A percentile compares a stretch with the other conserved stretches of the same genome.
These are phyloP conservation scores for Idaea straminata DNA, from an alignment of 2,888 invertebrate species.

Conservation along the genomic window DNA sequence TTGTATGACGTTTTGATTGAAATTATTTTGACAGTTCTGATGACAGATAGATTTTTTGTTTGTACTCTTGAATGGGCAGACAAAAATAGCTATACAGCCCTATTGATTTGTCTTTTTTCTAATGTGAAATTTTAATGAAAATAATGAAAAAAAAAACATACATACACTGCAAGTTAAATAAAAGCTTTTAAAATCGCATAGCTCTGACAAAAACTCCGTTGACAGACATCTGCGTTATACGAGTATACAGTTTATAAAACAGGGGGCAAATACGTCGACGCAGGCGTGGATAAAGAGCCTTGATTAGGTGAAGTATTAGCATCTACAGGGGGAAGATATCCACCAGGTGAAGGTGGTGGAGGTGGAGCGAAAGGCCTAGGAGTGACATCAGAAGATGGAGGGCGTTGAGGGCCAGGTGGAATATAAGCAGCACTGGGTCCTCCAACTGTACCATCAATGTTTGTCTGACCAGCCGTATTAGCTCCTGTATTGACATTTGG, in stretches of 20 bases:
- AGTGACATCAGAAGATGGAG: slow-evolving; percentile 17
- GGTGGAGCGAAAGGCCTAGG: slow-evolving; percentile 28
- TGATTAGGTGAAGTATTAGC: background rate
- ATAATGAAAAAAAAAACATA: too few species aligned
- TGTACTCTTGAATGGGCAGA: background rate
- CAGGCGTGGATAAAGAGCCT: slow-evolving; percentile 36
- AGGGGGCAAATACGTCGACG: slow-evolving; percentile 62
- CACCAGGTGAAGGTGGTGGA: slow-evolving; percentile 19
- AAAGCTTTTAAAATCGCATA: too few species aligned
- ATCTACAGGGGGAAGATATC: slow-evolving; percentile 22
- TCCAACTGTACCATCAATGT: background rate
- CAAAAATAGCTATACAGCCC: background rate
- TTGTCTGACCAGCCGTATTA: background rate
- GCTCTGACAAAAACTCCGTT: too few species aligned
- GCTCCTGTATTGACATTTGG: slow-evolving; percentile 3
- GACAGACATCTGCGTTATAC: too few species aligned
- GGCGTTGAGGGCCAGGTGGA: slow-evolving; percentile 29
- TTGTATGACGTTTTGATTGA: slow-evolving; percentile 30
- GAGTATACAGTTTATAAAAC: slow-evolving; percentile 37
- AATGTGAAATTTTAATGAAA: too few species aligned
- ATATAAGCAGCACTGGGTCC: slow-evolving; percentile 21
- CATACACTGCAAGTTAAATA: too few species aligned
- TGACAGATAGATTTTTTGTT: slow-evolving; percentile 11
- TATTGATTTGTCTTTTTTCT: too few species aligned
- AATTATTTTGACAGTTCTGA: slow-evolving; percentile 15